Conservation (phyloP, 2,113 vertebrate genomes). For the Tenrec ecaudatus region DNA sequence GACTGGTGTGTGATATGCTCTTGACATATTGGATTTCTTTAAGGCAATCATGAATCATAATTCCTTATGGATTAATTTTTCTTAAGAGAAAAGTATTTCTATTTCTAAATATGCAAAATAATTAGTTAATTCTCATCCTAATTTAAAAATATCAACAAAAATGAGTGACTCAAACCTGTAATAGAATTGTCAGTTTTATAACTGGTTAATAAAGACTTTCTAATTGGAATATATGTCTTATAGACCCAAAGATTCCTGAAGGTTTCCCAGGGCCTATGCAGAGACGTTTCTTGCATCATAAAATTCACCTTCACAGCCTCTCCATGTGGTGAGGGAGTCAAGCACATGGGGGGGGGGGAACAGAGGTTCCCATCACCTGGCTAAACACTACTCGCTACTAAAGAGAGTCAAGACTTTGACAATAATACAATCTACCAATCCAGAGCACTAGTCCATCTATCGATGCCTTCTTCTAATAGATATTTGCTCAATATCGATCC, state of each 20-base stretch:
- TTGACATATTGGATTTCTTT: not conserved
- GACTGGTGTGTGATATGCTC: not conserved
- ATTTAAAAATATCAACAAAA: not conserved
- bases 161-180: not conserved
- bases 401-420: rapidly evolving
- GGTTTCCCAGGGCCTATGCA: too few species aligned
- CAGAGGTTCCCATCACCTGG: not conserved
- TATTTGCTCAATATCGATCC: not conserved
- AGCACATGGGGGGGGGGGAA: too few species aligned
- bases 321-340: too few species aligned
- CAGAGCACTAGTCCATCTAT: not conserved
- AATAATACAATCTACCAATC: rapidly evolving
- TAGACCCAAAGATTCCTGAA: not conserved
- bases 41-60: not conserved
- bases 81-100: not conserved
- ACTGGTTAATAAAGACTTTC: not conserved
- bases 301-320: not conserved
- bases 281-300: not conserved
- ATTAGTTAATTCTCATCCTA: not conserved
- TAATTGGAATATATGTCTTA: not conserved
- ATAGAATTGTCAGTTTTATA: not conserved
- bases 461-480: not conserved
- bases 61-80: not conserved
- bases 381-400: not conserved
- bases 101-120: not conserved